Percentiles rank a stretch among this genome's conserved stretches.
Evolutionary conservation across 1,140 invertebrate genomes (phyloP).

Genomic region (Catajapyx aquilonaris): DNA sequence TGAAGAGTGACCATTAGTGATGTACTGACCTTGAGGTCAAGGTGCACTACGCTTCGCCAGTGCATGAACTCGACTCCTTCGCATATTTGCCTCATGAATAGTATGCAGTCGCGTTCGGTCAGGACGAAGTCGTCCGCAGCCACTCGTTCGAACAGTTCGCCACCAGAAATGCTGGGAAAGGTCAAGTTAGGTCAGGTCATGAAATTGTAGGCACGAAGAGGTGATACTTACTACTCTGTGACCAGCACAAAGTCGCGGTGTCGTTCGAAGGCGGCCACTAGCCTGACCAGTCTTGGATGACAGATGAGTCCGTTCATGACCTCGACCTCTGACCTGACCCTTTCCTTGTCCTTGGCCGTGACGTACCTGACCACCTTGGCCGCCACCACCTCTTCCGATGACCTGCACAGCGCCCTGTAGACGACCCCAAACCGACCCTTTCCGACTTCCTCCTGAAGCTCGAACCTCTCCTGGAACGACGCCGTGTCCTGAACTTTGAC

Average conservation of each 20-base stretch:
- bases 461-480: constrained; percentile 34
- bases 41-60: constrained; percentile 56
- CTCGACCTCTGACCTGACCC: constrained; percentile 71
- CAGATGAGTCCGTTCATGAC: constrained; percentile 73
- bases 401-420: constrained; percentile 47
- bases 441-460: constrained; percentile 50
- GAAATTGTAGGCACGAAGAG: no score
- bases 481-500: constrained; percentile 28
- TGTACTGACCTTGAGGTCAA: constrained; percentile 53
- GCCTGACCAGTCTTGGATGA: constrained; percentile 76
- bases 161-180: constrained; percentile 56
- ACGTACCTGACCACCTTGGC: constrained; percentile 79
- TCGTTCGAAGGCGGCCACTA: constrained; percentile 71
- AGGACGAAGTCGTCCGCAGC: constrained; percentile 78
- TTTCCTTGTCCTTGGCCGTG: constrained; percentile 57
- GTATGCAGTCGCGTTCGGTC: constrained; percentile 71
- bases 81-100: constrained; percentile 82
- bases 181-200: background rate
- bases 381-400: constrained; percentile 46
- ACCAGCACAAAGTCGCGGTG: constrained; percentile 72
- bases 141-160: constrained; percentile 78
- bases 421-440: constrained; percentile 61
- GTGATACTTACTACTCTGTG: constrained; percentile 86
- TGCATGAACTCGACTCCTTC: constrained; percentile 81
- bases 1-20: constrained; percentile 1